A percentile compares a stretch with the other conserved stretches of the same genome.
phyloP scores from a whole-genome alignment of 2,113 vertebrate genomes.

The Panthera leo region DNA sequence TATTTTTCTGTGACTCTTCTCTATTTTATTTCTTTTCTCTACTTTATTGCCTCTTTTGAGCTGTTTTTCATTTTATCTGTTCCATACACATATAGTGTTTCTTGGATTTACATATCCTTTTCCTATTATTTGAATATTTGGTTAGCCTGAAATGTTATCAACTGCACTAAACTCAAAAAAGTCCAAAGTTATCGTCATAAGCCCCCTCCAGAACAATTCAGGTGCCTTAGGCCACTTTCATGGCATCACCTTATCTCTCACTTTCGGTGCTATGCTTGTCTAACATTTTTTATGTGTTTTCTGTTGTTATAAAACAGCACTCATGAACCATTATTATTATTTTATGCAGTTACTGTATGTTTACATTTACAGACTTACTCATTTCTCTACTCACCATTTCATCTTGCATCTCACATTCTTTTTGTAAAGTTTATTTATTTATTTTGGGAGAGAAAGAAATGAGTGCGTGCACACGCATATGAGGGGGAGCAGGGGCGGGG shows the following conservation, averaged over 20 bases:
- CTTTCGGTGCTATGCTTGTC: neutral
- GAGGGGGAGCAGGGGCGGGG: too few relatives aligned
- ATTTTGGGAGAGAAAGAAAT: too few relatives aligned
- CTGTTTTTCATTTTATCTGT: neutral
- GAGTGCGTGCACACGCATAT: fast-evolving
- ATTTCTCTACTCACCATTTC: neutral
- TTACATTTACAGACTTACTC: neutral
- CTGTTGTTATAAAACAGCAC: neutral
- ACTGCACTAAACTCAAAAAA: neutral
- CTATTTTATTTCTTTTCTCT: neutral
- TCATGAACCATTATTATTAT: neutral
- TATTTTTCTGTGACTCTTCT: neutral
- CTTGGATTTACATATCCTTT: neutral
- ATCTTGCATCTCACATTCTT: neutral
- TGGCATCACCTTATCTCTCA: neutral
- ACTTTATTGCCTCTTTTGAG: neutral
- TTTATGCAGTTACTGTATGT: neutral
- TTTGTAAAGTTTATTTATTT: too few relatives aligned
- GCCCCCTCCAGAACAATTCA: neutral
- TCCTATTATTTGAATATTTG: neutral
- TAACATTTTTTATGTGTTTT: neutral
- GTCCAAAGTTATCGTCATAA: neutral
- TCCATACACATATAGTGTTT: neutral
- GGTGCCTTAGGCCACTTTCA: neutral
- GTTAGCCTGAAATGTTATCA: neutral